Base-by-base conservation (phyloP, 2,113 vertebrate species). In the Serranochromis macrocephalus region DNA sequence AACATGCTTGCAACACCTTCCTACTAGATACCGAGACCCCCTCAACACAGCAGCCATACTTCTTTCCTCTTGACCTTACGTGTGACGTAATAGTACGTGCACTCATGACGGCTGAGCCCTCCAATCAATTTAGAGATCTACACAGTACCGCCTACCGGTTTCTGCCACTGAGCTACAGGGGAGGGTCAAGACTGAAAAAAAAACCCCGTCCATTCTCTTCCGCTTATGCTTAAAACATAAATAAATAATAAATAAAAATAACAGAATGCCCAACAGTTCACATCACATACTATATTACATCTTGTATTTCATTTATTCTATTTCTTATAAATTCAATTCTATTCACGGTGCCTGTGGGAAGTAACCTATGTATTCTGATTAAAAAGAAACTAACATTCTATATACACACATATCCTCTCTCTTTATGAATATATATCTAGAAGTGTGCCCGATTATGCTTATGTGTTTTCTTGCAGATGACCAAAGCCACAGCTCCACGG, bases 11-110 rank as follows among this genome's bases (percentile, higher is more conserved):
- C 58, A 66, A 61, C 92, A 95, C 83, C 94, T 93, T 92, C 94
- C 93, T 54, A 94, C 88, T 26, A 96, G 79, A 81, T 80, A 96
- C 81, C 92, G 93, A 91, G 94, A 94, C 38, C 93, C 91, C 92
- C 95, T 95, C 31, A 97, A 79, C 82, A 96, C 85, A 68, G 96
- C 96, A 83, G 97, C 97, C 97, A 97, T 97, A 87, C 95, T 97
- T 96, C 90, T 93, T 93, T 91, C 78, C 89, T 92, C 85, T 87
- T 94, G 93, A 95, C 94, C 94, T 93, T 91, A 81, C 85, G 84
- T 42, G 14, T 87, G 87, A 85, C 90, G 91, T 71, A 12, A 54
- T 9, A 8, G 3, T 12, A 89, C 88, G 90, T 79, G 7, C 4
- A 1, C 78, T 7, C 94, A 7, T 89, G 95, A 91, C 87, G 19